A percentile compares a stretch with the other conserved stretches of the same genome.
phyloP scores from a whole-genome alignment of 2,797 vertebrate species.

The Acipenser ruthenus region DNA sequence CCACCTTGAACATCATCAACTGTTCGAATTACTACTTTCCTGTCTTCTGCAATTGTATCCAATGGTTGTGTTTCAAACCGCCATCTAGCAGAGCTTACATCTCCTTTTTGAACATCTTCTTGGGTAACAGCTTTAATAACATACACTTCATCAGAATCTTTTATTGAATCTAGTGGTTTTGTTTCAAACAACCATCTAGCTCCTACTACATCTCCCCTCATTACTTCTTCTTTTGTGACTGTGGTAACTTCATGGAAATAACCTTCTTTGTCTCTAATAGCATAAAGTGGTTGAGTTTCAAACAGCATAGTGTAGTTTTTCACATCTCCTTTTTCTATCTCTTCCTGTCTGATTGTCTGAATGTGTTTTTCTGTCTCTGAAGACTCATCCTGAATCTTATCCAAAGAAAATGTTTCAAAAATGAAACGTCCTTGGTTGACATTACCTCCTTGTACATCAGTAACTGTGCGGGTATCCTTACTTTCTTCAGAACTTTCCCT shows the following conservation, averaged over 20 bases:
- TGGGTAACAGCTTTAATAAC: conserved; percentile 84
- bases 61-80: conserved; percentile 86
- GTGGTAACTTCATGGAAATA: conserved; percentile 86
- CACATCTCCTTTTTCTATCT: conserved; percentile 75
- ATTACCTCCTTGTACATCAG: conserved; percentile 75
- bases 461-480: conserved; percentile 54
- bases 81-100: conserved; percentile 78
- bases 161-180: conserved; percentile 80
- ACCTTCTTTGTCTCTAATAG: conserved; percentile 83
- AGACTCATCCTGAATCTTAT: conserved; percentile 71
- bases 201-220: conserved; percentile 76
- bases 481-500: conserved; percentile 50
- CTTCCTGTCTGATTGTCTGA: conserved; percentile 52
- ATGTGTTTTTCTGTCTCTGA: conserved; percentile 45
- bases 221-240: conserved; percentile 83
- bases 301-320: conserved; percentile 84
- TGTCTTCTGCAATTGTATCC: conserved; percentile 73
- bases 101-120: conserved; percentile 80
- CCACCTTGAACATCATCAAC: conserved; percentile 73
- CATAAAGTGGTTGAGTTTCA: conserved; percentile 86
- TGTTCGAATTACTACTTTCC: conserved; percentile 54
- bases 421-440: conserved; percentile 78
- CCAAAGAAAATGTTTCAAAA: conserved; percentile 81
- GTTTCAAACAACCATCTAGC: conserved; percentile 92
- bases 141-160: conserved; percentile 75